These are phyloP conservation scores for Ganaspis brasiliensis DNA, from an alignment of 2,888 invertebrate genomes.

Conservation along the genomic window DNA sequence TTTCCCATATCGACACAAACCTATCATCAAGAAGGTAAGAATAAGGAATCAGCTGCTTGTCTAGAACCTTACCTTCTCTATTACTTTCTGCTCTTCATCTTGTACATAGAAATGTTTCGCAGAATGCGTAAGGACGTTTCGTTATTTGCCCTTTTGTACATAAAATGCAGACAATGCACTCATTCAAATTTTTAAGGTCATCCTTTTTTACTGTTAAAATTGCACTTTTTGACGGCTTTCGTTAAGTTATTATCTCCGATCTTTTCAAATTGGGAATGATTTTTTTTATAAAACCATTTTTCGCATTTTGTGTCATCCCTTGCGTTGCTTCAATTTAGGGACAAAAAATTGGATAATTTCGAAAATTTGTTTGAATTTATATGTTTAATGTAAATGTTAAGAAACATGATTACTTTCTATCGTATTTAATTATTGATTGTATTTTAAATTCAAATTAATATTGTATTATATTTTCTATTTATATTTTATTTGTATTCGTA, in stretches of 20 bases:
- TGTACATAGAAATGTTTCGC: slow-evolving; percentile 62
- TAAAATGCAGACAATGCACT: slow-evolving; percentile 53
- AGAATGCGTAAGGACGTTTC: slow-evolving; percentile 32
- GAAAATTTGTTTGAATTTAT: neutral
- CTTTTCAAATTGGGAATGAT: neutral
- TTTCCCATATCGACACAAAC: slow-evolving; percentile 79
- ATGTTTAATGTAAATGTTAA: too few species aligned
- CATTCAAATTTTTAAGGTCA: slow-evolving; percentile 16
- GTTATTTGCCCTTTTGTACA: neutral
- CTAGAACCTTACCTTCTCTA: slow-evolving; percentile 71
- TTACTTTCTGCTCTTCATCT: slow-evolving; percentile 63
- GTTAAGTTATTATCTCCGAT: neutral
- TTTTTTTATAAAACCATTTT: neutral
- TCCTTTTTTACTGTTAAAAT: neutral
- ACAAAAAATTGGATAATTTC: neutral
- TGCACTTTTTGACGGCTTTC: slow-evolving; percentile 11
- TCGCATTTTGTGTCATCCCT: neutral
- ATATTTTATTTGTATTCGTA: too few species aligned
- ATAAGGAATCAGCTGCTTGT: slow-evolving; percentile 73
- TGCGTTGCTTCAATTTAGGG: neutral
- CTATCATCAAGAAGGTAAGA: slow-evolving; percentile 79
- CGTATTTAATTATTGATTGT: too few species aligned
- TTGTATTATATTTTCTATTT: too few species aligned
- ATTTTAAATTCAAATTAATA: too few species aligned
- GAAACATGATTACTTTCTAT: too few species aligned